Base-by-base conservation (phyloP, 2,888 invertebrate species). In the Catocala fraxini region DNA sequence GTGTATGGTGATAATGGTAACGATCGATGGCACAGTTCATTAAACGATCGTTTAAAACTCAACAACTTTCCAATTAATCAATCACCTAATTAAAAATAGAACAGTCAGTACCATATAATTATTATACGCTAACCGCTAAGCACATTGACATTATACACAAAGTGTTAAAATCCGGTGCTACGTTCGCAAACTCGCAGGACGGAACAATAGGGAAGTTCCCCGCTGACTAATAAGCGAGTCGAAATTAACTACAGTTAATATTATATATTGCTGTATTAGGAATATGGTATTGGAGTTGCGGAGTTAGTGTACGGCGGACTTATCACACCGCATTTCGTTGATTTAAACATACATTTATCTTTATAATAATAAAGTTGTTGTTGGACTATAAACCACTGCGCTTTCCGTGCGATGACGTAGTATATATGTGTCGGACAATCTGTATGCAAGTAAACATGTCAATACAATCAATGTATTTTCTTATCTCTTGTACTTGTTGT, bases 211-310 rank as follows among this genome's bases (percentile, higher is more conserved):
- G 42, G 48, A 75, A 75, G 71, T 75, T 48, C 39, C 62, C 60
- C 51, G 52, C 58, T 15, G 59, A 58, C 63, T 70, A 69, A 71
- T 66, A 65, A 66, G 66, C 63, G 62, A 71, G 69, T 77, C 71
- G 63, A 70, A 78, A 81, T 81, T 77, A 79, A 80, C 79, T 81
- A 70, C 68, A 72, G 74, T 79, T 78, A 73, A 70, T 62, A 69
- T 70, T 75, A 74, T 75, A 71, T 73, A 76, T 77, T 69, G 66
- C 69, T 64, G 63, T 65, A 66, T 70, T 68, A 61, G 68, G 52
- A 46, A 66, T 54, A 62, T 59, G 60, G 47, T 33, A 49, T 65
- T 65, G 51, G 15, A 61, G 56, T 61, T 51, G 25, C 42, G 53
- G 51, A 56, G 55, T 51, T 57, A 39, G 35, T 45, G 43, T 46